Base-by-base conservation (phyloP, 1,140 invertebrate genomes). In the Bombus sylvicola region DNA sequence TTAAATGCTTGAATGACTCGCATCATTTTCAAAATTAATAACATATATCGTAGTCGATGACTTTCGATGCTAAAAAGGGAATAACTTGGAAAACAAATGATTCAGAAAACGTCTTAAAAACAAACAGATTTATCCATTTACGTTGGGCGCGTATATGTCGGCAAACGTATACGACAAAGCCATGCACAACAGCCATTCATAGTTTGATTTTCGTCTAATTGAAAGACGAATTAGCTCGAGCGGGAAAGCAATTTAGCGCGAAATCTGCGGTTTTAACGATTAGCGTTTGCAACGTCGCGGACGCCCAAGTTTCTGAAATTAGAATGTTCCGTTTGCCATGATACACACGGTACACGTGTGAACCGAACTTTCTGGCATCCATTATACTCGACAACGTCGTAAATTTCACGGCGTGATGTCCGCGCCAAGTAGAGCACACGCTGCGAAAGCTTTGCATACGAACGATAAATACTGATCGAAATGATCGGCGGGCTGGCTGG, bases 321-420 rank as follows among this genome's bases (percentile, higher is more conserved):
- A 79, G 69, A 88, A 87, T 83, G 18, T 43, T 37, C 37, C 39
- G 74, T 64, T 62, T 43, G 18, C 28, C 72, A 59, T 53, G 64
- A 82, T 62, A 68, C 74, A 31, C 69, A 34, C 59, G 31, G 39
- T 25, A 78, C 39, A 74, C 66, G 47, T 39, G 75, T 34, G 64
- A 22, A 15, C 22, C n/a, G 37, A 85, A 72, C 62, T 73, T 62
- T 81, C 71, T 72, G 81, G 59, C 69, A 31, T 87, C 47, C 53
- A 75, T 88, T 88, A 88, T 34, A 13, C 39, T 57, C 0, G 59
- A 57, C 79, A 83, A 25, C 47, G 34, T 75, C 85, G 71, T 88
- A 83, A 88, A 88, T 88, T 73, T 87, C 53, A 31, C 18, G 8
- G 66, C 22, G 25, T 39, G 41, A 34, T 78, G 68, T 31, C 68